A percentile compares a stretch with the other conserved stretches of the same genome.
Conservation (phyloP, 1,140 invertebrate genomes). For the Drosophila mojavensis region DNA sequence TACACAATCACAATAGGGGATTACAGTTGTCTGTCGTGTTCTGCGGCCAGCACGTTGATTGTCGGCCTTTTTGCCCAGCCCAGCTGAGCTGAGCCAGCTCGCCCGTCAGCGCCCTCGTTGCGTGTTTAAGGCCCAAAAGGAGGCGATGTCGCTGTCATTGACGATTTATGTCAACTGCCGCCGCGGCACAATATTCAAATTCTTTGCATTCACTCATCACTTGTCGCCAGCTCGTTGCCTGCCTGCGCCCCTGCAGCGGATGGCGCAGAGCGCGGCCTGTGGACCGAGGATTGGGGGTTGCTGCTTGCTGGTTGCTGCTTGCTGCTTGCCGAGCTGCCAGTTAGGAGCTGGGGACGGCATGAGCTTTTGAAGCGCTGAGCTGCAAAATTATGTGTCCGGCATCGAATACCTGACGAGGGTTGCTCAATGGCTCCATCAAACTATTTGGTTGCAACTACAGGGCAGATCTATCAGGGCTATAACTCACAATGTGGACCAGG, state of each 20-base stretch:
- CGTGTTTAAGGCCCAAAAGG: constrained; percentile 76
- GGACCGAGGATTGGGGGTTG: constrained; percentile 13
- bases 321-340: not conserved
- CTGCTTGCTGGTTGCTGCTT: no score
- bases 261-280: no score
- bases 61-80: constrained; percentile 39
- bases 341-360: constrained; percentile 32
- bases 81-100: not conserved
- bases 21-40: constrained; percentile 80
- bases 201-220: constrained; percentile 82
- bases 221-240: constrained; percentile 62
- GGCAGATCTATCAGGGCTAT: not conserved
- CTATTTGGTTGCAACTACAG: not conserved
- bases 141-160: constrained; percentile 81
- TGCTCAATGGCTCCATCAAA: not conserved
- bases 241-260: constrained; percentile 12
- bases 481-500: no score
- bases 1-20: constrained; percentile 69
- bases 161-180: constrained; percentile 80
- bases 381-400: constrained; percentile 62
- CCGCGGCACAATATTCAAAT: constrained; percentile 80
- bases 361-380: constrained; percentile 59
- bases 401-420: constrained; percentile 61
- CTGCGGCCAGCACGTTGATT: constrained; percentile 56
- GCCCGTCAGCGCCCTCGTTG: constrained; percentile 31